A percentile compares a stretch with the other conserved stretches of the same genome.
phyloP scores from a whole-genome alignment of 2,797 vertebrate genomes.

The Coregonus ussuriensis region DNA sequence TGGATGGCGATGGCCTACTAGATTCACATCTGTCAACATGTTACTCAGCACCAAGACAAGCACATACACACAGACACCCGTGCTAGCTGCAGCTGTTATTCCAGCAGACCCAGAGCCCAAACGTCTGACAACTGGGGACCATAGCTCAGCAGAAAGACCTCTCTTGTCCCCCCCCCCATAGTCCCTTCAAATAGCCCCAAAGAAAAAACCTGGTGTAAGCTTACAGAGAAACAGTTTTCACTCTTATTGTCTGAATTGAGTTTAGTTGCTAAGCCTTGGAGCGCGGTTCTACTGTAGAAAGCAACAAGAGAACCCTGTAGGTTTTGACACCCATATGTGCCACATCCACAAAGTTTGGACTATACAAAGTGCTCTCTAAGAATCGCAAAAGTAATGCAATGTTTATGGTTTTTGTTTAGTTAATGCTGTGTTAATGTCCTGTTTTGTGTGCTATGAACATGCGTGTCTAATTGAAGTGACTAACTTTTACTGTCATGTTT shows the following conservation, averaged over 20 bases:
- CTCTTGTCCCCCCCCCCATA: slow-evolving; percentile 2
- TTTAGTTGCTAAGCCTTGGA: background rate
- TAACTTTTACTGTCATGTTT: slow-evolving; percentile 18
- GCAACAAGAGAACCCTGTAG: too few species aligned
- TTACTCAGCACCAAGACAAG: background rate
- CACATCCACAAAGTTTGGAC: too few species aligned
- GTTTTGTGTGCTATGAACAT: background rate
- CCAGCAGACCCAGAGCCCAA: background rate
- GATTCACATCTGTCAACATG: slow-evolving; percentile 14
- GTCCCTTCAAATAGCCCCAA: background rate
- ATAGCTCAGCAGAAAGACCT: background rate
- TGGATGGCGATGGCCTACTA: background rate
- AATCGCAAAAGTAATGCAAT: background rate
- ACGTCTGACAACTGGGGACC: slow-evolving; percentile 56
- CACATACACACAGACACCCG: background rate
- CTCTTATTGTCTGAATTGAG: background rate
- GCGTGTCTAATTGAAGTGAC: too few species aligned
- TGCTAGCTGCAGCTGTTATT: slow-evolving; percentile 23
- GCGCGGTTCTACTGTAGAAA: background rate
- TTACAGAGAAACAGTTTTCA: background rate
- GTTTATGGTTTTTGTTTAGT: background rate
- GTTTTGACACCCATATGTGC: too few species aligned
- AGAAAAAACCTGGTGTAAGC: background rate
- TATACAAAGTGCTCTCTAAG: background rate
- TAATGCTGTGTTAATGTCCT: background rate